Evolutionary conservation across 2,113 vertebrate genomes (phyloP).

Genomic region (Antennarius striatus): DNA sequence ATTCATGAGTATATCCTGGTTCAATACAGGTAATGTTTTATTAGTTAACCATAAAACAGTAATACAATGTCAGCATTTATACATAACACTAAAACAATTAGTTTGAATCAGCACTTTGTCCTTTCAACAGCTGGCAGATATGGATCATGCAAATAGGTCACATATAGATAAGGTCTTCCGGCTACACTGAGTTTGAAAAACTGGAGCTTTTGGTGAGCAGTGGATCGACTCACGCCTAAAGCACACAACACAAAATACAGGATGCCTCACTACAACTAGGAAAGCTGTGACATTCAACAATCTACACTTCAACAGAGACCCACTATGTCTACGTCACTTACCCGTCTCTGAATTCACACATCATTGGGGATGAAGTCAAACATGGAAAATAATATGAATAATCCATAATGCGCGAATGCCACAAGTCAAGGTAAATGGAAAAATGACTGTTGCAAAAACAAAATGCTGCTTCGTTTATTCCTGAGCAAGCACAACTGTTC

Average conservation of each 20-base stretch:
- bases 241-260: slow-evolving; percentile 10
- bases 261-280: slow-evolving; percentile 3
- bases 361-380: slow-evolving; percentile 38
- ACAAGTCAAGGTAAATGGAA: slow-evolving; percentile 32
- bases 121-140: background rate
- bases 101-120: background rate
- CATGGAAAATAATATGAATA: slow-evolving; percentile 46
- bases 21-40: background rate
- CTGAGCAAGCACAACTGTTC: slow-evolving; percentile 41
- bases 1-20: background rate
- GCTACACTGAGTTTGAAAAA: background rate
- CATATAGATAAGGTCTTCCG: background rate
- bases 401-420: slow-evolving; percentile 20
- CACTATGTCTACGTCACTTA: slow-evolving; percentile 48
- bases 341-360: slow-evolving; percentile 59
- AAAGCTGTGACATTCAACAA: background rate
- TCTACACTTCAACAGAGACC: background rate
- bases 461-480: slow-evolving; percentile 47
- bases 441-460: slow-evolving; percentile 26
- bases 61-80: background rate
- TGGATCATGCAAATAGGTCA: background rate
- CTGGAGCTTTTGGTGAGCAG: slow-evolving; percentile 12
- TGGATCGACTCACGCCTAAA: slow-evolving; percentile 12
- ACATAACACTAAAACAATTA: background rate
- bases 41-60: background rate